Evolutionary conservation across 2,888 invertebrate species (phyloP), one percentile per base, ranked within the genome.

Genomic region (Leptinotarsa rubiginosa): DNA sequence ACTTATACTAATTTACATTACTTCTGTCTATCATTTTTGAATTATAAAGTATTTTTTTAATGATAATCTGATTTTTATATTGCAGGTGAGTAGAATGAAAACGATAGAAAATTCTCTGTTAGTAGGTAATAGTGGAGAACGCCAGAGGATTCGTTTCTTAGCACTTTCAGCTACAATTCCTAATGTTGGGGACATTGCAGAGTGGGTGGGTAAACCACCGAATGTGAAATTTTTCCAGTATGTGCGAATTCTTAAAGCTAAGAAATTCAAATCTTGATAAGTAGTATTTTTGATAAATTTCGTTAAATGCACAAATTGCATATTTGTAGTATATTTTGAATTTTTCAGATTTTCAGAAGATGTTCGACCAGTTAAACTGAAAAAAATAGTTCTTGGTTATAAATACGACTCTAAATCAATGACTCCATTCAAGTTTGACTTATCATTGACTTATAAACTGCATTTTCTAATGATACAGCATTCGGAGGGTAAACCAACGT

Each of bases 131-230:
- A 65, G 47, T 15, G 52, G 22, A 50, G 25, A 68, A 22, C 62
- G 25, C 50, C 74, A 68, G 84, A 85, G 78, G 74, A 83, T 92
- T 47, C 86, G 95, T 82, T 94, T 95, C 85, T 87, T 95, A 10
- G 95, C 94, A 0, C 92, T 93, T 0, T 95, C 95, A 0, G 95
- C 96, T 2, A 95, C 95, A 0, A 91, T 95, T 75, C 92, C 93
- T 65, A 96, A 96, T 84, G 92, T 93, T 47, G 91, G 92, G 80
- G 95, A 96, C 84, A 90, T 95, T 25, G 92, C 93, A 0, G 88
- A 89, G 52, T 95, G 95, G 95, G 87, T 95, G 1, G 91, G 92
- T 0, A 89, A 87, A 10, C 80, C 78, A 4, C 84, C 87, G 3
- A 87, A 86, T 75, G 91, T 91, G 47, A 89, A 89, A 74, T 89